Percentiles rank a stretch among this genome's conserved stretches.
Conservation (phyloP, 2,888 invertebrate species). For the Amiota mariae region DNA sequence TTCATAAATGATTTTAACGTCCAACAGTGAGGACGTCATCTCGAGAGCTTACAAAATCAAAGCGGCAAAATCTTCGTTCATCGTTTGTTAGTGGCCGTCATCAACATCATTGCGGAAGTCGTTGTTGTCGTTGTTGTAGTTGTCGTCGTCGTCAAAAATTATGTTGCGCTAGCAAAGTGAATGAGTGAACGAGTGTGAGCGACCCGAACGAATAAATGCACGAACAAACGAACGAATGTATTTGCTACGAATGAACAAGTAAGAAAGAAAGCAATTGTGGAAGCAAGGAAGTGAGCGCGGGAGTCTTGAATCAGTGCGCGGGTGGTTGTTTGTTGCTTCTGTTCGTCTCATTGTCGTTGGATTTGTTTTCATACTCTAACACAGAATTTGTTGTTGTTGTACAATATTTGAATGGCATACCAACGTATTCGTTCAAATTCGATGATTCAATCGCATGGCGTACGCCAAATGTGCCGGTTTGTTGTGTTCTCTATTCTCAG, state of each 20-base stretch:
- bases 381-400: not conserved
- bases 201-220: too few species aligned
- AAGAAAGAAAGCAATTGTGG: not conserved
- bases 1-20: slow-evolving; percentile 58
- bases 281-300: not conserved
- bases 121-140: not conserved
- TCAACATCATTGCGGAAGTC: slow-evolving; percentile 9
- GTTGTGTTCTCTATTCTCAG: slow-evolving; percentile 45
- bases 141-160: slow-evolving; percentile 1
- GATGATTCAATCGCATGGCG: slow-evolving; percentile 49
- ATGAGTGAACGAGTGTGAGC: too few species aligned
- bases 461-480: slow-evolving; percentile 60
- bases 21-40: slow-evolving; percentile 59
- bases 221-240: too few species aligned
- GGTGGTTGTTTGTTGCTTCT: not conserved
- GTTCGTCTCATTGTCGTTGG: too few species aligned
- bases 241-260: too few species aligned
- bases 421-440: not conserved
- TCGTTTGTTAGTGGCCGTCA: not conserved
- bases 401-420: not conserved
- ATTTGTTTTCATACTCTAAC: too few species aligned
- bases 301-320: not conserved
- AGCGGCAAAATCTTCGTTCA: not conserved
- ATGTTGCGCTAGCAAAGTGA: not conserved
- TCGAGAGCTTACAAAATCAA: slow-evolving; percentile 20